These are phyloP conservation scores for Xestia sexstrigata DNA, from an alignment of 2,888 invertebrate species.

Conservation along the genomic window DNA sequence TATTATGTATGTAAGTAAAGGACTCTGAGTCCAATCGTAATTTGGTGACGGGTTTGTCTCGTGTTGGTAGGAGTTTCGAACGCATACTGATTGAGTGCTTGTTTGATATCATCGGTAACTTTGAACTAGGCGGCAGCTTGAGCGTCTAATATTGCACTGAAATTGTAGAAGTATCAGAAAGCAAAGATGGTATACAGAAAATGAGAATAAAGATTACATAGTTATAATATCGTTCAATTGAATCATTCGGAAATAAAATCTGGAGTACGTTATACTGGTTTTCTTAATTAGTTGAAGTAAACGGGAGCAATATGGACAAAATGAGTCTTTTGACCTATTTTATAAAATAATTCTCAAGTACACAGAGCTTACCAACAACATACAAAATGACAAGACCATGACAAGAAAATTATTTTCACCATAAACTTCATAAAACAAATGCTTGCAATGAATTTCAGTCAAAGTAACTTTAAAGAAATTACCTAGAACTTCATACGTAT, in stretches of 20 bases:
- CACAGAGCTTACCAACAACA: not conserved
- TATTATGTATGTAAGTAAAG: constrained; percentile 33
- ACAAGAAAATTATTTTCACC: not conserved
- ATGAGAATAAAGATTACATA: not conserved
- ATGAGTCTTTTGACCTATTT: not conserved
- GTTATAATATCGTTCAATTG: not conserved
- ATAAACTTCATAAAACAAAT: constrained; percentile 16
- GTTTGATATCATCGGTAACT: constrained; percentile 33
- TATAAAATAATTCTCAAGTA: not conserved
- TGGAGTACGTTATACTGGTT: too few relatives aligned
- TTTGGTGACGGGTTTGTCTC: constrained; percentile 44
- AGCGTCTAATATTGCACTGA: not conserved
- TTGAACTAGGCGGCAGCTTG: constrained; percentile 3
- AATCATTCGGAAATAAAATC: too few relatives aligned
- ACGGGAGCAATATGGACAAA: not conserved
- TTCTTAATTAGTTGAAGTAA: not conserved
- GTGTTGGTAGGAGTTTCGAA: constrained; percentile 23
- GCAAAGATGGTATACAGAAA: not conserved
- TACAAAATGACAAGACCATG: constrained; percentile 16
- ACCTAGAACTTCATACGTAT: constrained; percentile 41
- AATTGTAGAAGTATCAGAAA: not conserved
- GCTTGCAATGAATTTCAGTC: constrained; percentile 30
- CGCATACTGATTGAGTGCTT: constrained; percentile 41
- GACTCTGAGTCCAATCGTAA: constrained; percentile 42
- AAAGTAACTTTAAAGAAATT: constrained; percentile 28